phyloP scores from a whole-genome alignment of 1,140 invertebrate genomes.

The Drosophila kikkawai region DNA sequence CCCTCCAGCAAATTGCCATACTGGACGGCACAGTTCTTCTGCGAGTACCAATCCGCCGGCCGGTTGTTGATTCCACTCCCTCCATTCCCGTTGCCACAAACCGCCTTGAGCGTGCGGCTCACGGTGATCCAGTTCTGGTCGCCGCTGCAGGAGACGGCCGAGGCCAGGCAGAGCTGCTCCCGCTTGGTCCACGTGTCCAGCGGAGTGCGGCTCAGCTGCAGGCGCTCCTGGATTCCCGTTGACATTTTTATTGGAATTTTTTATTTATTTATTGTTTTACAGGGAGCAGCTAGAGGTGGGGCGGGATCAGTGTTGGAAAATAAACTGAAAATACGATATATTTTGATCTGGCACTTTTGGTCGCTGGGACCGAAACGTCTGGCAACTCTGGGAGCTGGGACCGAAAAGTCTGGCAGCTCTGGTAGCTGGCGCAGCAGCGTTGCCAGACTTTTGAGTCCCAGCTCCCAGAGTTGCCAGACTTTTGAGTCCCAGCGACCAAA shows the following conservation, averaged over 20 bases:
- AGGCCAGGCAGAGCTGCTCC: conserved; percentile 94
- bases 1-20: conserved; percentile 94
- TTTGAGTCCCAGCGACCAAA: no score
- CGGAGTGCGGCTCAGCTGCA: conserved; percentile 88
- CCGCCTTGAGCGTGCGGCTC: conserved; percentile 90
- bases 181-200: conserved; percentile 93
- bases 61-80: conserved; percentile 85
- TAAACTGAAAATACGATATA: background rate
- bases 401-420: no score
- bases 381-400: no score
- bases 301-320: background rate
- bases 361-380: no score
- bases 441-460: no score
- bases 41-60: conserved; percentile 94
- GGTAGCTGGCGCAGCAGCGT: no score
- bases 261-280: conserved; percentile 11
- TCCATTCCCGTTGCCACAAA: conserved; percentile 87
- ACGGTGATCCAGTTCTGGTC: conserved; percentile 98
- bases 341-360: no score
- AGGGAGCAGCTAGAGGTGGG: background rate
- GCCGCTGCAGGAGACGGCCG: conserved; percentile 93
- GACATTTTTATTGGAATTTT: conserved; percentile 32
- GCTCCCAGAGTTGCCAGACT: no score
- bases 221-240: conserved; percentile 22
- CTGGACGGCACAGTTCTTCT: conserved; percentile 96